A percentile compares a stretch with the other conserved stretches of the same genome.
Conservation (phyloP, 2,797 vertebrate species). For the Nyctibius grandis region DNA sequence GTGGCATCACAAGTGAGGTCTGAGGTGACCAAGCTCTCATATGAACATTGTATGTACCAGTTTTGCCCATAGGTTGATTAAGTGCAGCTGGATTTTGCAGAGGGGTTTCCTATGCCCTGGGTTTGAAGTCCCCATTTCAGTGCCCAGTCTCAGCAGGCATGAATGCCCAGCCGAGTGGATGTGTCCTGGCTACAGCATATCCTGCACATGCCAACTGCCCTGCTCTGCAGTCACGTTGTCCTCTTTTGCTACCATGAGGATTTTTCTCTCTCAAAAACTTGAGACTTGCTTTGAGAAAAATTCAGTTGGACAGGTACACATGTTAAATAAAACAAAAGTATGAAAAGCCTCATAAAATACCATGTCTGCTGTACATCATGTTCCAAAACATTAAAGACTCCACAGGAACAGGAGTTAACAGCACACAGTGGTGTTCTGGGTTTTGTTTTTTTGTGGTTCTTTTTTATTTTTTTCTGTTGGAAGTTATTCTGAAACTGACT, state of each 20-base stretch:
- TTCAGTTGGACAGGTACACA: neutral
- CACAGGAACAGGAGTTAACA: neutral
- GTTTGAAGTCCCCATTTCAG: neutral
- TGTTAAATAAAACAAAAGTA: constrained; percentile 33
- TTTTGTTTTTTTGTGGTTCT: neutral
- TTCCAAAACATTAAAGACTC: constrained; percentile 51
- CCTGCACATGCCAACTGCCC: neutral
- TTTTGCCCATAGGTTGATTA: neutral
- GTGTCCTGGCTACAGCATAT: fast-evolving
- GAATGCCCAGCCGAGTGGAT: neutral
- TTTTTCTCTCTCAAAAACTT: neutral
- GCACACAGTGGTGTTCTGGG: neutral
- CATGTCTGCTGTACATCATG: neutral
- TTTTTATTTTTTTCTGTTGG: constrained; percentile 12
- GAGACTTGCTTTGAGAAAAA: neutral
- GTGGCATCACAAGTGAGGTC: neutral
- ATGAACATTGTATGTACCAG: fast-evolving
- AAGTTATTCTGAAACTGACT: constrained; percentile 18
- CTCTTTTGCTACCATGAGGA: neutral
- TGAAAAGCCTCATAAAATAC: constrained; percentile 1
- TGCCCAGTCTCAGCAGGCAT: neutral
- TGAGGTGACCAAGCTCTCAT: neutral
- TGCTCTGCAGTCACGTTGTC: neutral
- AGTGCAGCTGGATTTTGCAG: neutral
- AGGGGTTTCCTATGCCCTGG: neutral